Conservation (phyloP, 2,888 invertebrate species). For the Netelia virgata region DNA sequence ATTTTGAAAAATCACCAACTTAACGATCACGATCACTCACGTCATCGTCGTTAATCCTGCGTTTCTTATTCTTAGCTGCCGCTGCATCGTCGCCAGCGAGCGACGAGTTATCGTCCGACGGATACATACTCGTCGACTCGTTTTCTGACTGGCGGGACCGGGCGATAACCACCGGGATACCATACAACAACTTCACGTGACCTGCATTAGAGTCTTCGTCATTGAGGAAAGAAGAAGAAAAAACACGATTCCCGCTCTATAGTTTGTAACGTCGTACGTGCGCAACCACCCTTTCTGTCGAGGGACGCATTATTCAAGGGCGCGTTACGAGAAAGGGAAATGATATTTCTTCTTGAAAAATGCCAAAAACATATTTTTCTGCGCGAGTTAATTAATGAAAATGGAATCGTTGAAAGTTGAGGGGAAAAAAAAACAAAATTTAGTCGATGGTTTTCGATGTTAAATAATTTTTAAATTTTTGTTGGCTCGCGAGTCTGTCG, state of each 20-base stretch:
- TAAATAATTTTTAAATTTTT: neutral
- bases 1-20: neutral
- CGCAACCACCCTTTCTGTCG: neutral
- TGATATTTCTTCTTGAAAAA: neutral
- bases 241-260: neutral
- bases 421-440: neutral
- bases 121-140: slow-evolving; percentile 77
- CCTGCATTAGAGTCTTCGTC: slow-evolving; percentile 70
- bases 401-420: neutral
- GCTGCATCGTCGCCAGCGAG: slow-evolving; percentile 65
- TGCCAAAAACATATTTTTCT: neutral
- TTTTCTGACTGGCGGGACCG: slow-evolving; percentile 59
- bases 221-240: slow-evolving; percentile 13
- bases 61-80: slow-evolving; percentile 63
- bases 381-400: neutral
- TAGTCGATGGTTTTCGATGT: neutral
- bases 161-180: slow-evolving; percentile 74
- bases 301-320: neutral
- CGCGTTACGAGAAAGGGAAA: neutral
- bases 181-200: slow-evolving; percentile 80
- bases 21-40: slow-evolving; percentile 74
- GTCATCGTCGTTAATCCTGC: slow-evolving; percentile 74
- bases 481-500: neutral
- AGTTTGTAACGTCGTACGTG: neutral
- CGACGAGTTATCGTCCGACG: slow-evolving; percentile 75